Conservation (phyloP, 2,888 invertebrate species). For the Agrenia bidenticulata region DNA sequence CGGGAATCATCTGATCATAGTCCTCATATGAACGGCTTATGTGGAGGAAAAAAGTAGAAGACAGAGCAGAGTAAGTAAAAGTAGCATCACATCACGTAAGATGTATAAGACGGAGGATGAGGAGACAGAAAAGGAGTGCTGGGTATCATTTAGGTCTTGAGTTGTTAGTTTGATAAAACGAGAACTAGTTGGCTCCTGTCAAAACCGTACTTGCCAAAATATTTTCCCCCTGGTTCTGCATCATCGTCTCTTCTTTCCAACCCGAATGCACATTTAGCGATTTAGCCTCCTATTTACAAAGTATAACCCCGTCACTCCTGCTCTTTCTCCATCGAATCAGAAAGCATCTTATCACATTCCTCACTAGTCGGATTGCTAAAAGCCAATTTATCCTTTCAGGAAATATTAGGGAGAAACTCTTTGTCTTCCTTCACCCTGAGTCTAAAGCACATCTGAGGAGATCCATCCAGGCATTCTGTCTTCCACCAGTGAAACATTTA, state of each 20-base stretch:
- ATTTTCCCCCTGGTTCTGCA: constrained; percentile 22
- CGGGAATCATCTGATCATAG: too few species aligned
- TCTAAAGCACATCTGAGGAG: too few species aligned
- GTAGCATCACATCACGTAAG: too few species aligned
- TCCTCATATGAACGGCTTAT: too few species aligned
- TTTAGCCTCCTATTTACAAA: constrained; percentile 1
- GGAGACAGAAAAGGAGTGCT: constrained; percentile 9
- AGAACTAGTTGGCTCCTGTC: constrained; percentile 35
- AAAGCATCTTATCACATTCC: background rate
- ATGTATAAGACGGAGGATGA: background rate
- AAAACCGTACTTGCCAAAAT: constrained; percentile 36
- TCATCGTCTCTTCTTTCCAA: background rate
- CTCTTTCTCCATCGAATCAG: background rate
- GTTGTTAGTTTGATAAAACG: constrained; percentile 36
- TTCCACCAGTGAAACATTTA: too few species aligned
- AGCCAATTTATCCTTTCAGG: constrained; percentile 30
- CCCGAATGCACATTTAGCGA: background rate
- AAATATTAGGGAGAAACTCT: too few species aligned
- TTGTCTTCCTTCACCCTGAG: too few species aligned
- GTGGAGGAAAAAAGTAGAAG: too few species aligned
- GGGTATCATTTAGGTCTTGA: constrained; percentile 22
- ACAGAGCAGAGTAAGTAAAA: too few species aligned
- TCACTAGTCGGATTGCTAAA: constrained; percentile 27
- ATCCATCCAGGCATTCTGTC: too few species aligned
- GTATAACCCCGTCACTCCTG: constrained; percentile 6